Percentiles rank a stretch among this genome's conserved stretches.
phyloP scores from a whole-genome alignment of 2,113 vertebrate species.

The Conger conger region DNA sequence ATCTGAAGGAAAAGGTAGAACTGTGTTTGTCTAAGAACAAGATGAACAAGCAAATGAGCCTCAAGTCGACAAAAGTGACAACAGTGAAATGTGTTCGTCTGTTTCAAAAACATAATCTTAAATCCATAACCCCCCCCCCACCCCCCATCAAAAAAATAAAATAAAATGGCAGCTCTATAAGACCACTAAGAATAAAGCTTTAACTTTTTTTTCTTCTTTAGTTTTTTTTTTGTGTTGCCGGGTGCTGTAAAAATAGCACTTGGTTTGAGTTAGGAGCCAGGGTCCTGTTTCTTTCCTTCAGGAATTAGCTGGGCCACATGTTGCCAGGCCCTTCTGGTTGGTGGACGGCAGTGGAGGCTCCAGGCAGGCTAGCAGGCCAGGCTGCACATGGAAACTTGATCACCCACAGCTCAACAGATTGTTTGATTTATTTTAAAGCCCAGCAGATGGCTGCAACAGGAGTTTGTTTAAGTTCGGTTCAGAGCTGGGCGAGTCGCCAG shows the following conservation, averaged over 20 bases:
- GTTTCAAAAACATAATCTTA: background rate
- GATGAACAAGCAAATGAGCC: background rate
- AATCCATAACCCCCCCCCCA: background rate
- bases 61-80: constrained; percentile 13
- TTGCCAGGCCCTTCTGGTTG: constrained; percentile 85
- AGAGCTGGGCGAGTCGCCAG: constrained; percentile 89
- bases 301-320: constrained; percentile 87
- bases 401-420: constrained; percentile 89
- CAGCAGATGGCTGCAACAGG: constrained; percentile 99
- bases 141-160: constrained; percentile 2
- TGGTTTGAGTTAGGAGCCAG: constrained; percentile 65
- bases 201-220: constrained; percentile 3
- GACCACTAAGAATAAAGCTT: constrained; percentile 31
- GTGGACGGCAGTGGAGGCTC: constrained; percentile 89
- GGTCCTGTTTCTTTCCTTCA: constrained; percentile 81
- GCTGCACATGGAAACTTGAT: constrained; percentile 95
- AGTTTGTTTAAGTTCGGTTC: constrained; percentile 99
- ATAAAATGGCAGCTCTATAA: constrained; percentile 26
- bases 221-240: constrained; percentile 21
- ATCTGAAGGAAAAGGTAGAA: background rate
- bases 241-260: constrained; percentile 74
- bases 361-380: constrained; percentile 89
- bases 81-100: constrained; percentile 22
- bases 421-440: constrained; percentile 99
- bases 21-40: constrained; percentile 1